Evolutionary conservation across 2,888 invertebrate species (phyloP), one percentile per base, ranked within the genome.

Genomic region (Sabatieria punctata): DNA sequence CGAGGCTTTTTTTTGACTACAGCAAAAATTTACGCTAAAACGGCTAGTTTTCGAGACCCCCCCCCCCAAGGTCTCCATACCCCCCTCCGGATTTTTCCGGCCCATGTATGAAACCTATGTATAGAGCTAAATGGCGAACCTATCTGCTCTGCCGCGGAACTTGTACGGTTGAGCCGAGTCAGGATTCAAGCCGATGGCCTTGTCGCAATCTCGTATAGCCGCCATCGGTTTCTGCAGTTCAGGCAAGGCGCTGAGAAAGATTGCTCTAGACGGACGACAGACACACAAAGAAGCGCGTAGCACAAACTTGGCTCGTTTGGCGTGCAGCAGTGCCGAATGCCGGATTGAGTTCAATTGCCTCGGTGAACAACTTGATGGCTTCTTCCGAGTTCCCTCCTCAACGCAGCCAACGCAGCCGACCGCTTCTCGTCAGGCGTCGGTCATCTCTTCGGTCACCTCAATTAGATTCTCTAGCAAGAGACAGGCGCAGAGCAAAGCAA

Each of bases 91-190:
- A n/a, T n/a, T n/a, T n/a, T n/a, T n/a, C n/a, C n/a, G n/a, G n/a
- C n/a, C n/a, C n/a, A n/a, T n/a, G n/a, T n/a, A n/a, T n/a, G n/a
- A n/a, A n/a, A n/a, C n/a, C n/a, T n/a, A n/a, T n/a, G n/a, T n/a
- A n/a, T n/a, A n/a, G n/a, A n/a, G n/a, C n/a, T n/a, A n/a, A n/a
- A n/a, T n/a, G 6, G n/a, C 57, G 38, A 57, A 72, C 72, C 70
- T 65, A 54, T 84, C 75, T 15, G 89, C 86, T 46, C 86, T 77
- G 45, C 91, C 91, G 55, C 89, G 75, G 70, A 83, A 88, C 69
- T 91, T 93, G 67, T 84, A 85, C 0, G 82, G 84, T 15, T 81
- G 77, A 1, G 89, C 88, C 51, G 85, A 86, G 67, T 93, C 89
- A 35, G 85, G 83, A 68, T 93, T 93, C 42, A 89, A 71, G 60